Base-by-base conservation (phyloP, 2,888 invertebrate genomes). In the Rotaria magnacalcarata region DNA sequence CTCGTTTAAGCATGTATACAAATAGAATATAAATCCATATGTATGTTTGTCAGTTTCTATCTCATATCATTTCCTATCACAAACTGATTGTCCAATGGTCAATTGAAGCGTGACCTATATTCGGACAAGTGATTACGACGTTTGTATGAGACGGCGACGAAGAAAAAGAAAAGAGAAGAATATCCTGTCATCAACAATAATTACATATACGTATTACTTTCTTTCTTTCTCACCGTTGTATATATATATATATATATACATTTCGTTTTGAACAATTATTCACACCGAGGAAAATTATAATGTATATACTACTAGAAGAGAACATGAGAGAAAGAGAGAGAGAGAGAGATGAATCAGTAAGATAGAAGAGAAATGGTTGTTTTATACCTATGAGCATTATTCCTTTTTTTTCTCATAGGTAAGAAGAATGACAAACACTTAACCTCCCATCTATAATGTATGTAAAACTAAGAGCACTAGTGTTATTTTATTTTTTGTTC, bases 381-480 rank as follows among this genome's bases (percentile, higher is more conserved):
- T 47, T 47, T 47, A 80, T 47, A 80, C 80, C 43, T 24, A 80
- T 41, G n/a, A 80, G 24, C 24, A 47, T 47, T 54, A 54, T 54
- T 54, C 54, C 54, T 80, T 80, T 34, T 24, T 80, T 67, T 27
- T 60, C n/a, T 67, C 34, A 67, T 27, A 41, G 34, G 34, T 80
- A 80, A 43, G 80, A 80, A 80, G 47, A 34, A 80, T 80, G 47
- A 11, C 47, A 80, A 47, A 80, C 80, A 80, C 47, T 80, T 80
- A 80, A 80, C 80, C 80, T 47, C 67, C 67, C 27, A 67, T 34
- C 34, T 34, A 67, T 67, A 34, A n/a, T 80, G 80, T 47, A 80
- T 5, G 47, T 80, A 8, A 41, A 74, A 27, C 41, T 74, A 7
- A 11, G n/a, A 27, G 16, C n/a, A 60, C 27, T 27, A 11, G n/a